phyloP scores from a whole-genome alignment of 2,797 vertebrate species.

The Neosalanx taihuensis region DNA sequence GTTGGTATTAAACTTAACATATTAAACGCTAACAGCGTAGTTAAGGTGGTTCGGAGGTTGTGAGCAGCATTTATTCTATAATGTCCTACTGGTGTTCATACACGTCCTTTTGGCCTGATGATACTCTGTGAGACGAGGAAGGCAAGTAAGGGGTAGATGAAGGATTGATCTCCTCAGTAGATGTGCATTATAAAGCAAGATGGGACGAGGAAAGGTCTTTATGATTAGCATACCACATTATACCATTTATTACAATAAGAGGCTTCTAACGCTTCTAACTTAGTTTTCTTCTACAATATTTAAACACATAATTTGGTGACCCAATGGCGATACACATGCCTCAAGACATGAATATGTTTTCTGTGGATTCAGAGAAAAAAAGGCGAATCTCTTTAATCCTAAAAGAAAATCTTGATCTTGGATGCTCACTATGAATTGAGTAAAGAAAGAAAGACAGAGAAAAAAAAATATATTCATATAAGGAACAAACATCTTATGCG shows the following conservation, averaged over 20 bases:
- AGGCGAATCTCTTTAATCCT: conserved; percentile 74
- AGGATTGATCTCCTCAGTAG: neutral
- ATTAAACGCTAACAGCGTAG: too few species aligned
- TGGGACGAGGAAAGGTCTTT: too few species aligned
- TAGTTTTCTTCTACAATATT: neutral
- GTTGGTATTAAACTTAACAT: neutral
- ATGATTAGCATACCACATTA: too few species aligned
- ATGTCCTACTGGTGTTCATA: neutral
- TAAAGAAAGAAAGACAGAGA: conserved; percentile 12
- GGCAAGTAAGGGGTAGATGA: neutral
- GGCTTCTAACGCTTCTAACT: neutral
- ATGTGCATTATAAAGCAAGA: neutral
- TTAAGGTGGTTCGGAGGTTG: neutral
- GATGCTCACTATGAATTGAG: conserved; percentile 69
- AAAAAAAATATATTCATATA: conserved; percentile 55
- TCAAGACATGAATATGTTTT: conserved; percentile 73
- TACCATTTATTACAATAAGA: neutral
- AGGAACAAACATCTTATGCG: conserved; percentile 82
- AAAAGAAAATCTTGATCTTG: conserved; percentile 79
- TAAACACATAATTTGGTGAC: conserved; percentile 39
- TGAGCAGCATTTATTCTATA: neutral
- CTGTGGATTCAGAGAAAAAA: conserved; percentile 61
- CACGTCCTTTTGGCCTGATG: neutral
- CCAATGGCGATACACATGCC: conserved; percentile 46
- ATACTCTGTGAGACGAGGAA: neutral